Evolutionary conservation across 2,888 invertebrate genomes (phyloP), one percentile per base, ranked within the genome.

Genomic region (Spisula solida): DNA sequence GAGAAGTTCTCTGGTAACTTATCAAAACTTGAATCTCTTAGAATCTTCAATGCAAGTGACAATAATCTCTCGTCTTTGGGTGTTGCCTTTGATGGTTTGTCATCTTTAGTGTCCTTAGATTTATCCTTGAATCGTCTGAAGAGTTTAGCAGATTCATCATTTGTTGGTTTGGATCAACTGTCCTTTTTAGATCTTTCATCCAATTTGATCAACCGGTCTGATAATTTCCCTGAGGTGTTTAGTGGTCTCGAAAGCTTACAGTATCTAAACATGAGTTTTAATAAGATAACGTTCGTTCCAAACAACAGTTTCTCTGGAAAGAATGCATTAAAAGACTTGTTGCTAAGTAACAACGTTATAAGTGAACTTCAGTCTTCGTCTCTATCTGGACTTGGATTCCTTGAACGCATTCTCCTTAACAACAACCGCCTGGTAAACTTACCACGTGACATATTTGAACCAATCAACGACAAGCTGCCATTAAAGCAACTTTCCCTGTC

Each of bases 401-500:
- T 92, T 8, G 81, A 81, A 29, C 16, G 41, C 4, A 78, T 92
- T 6, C 18, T 25, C 0, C 70, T 92, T 5, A 83, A 87, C 10
- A 82, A 87, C 60, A 92, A 92, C 47, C 51, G 56, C 2, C 14
- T 92, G 16, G 34, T 0, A 1, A 48, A 31, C 14, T 56, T 92
- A 34, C 88, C 90, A 41, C n/a, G 34, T 29, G 80, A 82, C 31
- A 70, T 92, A 10, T 83, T 92, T 56, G 31, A 41, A 29, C 82
- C 88, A n/a, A 18, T 41, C n/a, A 75, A 48, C 14, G 75, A 29
- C 47, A 66, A 82, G 14, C 70, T 51, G 47, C 75, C 75, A 0
- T 34, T 91, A 14, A 66, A 85, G 75, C 78, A 87, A 51, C 16
- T 92, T 25, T 85, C 90, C 0, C 34, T 92, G 20, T 83, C 88